These are phyloP conservation scores for Sinocyclocheilus maitianheensis DNA, from an alignment of 2,113 vertebrate genomes.

Conservation along the genomic window DNA sequence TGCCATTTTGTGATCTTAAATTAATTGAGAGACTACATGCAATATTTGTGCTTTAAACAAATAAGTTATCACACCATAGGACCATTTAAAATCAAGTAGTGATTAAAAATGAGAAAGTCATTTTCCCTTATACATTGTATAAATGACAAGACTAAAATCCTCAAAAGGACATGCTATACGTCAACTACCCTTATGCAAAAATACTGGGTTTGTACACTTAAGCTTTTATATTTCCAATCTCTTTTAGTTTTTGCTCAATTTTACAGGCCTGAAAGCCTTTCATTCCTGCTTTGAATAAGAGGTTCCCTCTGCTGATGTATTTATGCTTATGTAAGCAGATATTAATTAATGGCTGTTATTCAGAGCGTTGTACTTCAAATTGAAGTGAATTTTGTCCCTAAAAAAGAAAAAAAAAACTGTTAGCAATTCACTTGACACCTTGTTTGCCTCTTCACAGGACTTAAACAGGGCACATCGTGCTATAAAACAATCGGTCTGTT, in stretches of 20 bases:
- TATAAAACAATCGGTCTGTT: conserved; percentile 42
- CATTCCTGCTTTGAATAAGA: conserved; percentile 66
- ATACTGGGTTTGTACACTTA: conserved; percentile 57
- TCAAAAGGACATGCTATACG: conserved; percentile 30
- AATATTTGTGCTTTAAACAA: background rate
- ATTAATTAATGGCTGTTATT: conserved; percentile 71
- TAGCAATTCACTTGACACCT: conserved; percentile 61
- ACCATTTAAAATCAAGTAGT: background rate
- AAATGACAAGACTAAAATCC: background rate
- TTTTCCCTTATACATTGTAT: background rate
- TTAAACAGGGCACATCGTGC: conserved; percentile 24
- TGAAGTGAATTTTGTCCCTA: conserved; percentile 79
- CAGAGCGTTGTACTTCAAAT: conserved; percentile 81
- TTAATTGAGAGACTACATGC: background rate
- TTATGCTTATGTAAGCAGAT: conserved; percentile 69
- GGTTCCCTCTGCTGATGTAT: conserved; percentile 62
- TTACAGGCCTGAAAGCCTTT: conserved; percentile 60
- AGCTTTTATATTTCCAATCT: conserved; percentile 59
- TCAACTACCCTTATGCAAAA: conserved; percentile 69
- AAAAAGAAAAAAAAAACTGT: conserved; percentile 59
- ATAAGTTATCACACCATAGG: background rate
- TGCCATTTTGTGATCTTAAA: background rate
- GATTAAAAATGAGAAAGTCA: background rate
- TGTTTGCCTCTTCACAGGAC: conserved; percentile 56
- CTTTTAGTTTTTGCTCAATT: conserved; percentile 66